Base-by-base conservation (phyloP, 2,113 vertebrate species). In the Aphyosemion australe region DNA sequence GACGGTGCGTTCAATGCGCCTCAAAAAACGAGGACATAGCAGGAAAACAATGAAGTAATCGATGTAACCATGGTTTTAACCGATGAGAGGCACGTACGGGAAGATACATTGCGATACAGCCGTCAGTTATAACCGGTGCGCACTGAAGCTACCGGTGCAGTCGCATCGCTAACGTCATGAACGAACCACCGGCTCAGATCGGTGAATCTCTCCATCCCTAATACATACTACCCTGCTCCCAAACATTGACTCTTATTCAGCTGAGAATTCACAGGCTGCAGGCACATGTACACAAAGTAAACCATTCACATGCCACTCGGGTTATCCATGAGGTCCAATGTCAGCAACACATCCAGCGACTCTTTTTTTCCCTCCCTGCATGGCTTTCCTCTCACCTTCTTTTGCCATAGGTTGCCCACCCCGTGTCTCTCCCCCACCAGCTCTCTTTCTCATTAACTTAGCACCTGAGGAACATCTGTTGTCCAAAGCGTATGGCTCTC, bases 291-390 rank as follows among this genome's bases (percentile, higher is more conserved):
- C 62, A 69, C 37, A 68, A 52, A 70, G 8, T 50, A 10, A 59
- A 43, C 58, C 59, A 65, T 51, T 52, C 69, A 51, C 69, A 82
- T 64, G 67, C 71, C 50, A 65, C 47, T 42, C 11, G 47, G 61
- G 59, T 56, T 52, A 12, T 63, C 52, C 58, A 53, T 55, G 69
- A 68, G 65, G 63, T 76, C 71, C 66, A 74, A 41, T 82, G 88
- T 89, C 82, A 69, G 56, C 57, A 53, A 69, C 69, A 80, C 34
- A 59, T 69, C 78, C 58, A 12, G 46, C 72, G 75, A 63, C 72
- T 71, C 69, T 65, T 66, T 82, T 43, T 37, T 5, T 6, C 34
- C 32, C 37, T 49, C 62, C 52, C 10, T 34, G 37, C 66, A 31
- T 72, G 52, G 72, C 58, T 72, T 39, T 42, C 56, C 50, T 60